Percentiles rank a stretch among this genome's conserved stretches.
Evolutionary conservation across 2,113 vertebrate genomes (phyloP).

Genomic region (Dasyurus viverrinus): DNA sequence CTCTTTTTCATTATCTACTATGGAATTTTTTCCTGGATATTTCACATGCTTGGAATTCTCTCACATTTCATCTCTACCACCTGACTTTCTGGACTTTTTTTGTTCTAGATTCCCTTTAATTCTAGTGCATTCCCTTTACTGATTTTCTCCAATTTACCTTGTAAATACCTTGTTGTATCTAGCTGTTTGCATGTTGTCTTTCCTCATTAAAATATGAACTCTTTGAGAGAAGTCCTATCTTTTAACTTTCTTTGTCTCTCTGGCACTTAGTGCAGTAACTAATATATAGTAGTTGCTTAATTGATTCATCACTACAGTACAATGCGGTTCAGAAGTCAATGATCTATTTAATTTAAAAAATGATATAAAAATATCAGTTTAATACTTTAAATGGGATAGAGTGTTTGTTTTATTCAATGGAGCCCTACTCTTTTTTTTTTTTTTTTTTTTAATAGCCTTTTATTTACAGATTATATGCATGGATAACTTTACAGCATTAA

Average conservation of each 20-base stretch:
- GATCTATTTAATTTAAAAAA: background rate
- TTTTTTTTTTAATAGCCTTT: too few relatives aligned
- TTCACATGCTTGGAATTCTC: background rate
- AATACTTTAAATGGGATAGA: background rate
- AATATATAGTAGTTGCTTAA: background rate
- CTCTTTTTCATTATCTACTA: background rate
- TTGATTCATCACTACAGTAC: background rate
- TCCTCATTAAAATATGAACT: background rate
- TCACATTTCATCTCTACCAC: background rate
- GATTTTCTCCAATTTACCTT: background rate
- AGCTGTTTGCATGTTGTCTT: background rate
- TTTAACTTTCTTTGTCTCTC: background rate
- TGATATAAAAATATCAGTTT: too few relatives aligned
- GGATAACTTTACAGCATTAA: too few relatives aligned
- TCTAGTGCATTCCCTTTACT: background rate
- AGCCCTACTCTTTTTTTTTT: background rate
- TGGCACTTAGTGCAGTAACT: background rate
- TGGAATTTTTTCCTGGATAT: background rate
- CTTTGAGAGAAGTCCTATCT: background rate
- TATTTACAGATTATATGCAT: too few relatives aligned
- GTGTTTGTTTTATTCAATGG: background rate
- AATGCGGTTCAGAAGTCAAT: background rate
- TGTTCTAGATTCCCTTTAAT: background rate
- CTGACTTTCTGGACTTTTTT: background rate
- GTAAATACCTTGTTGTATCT: background rate